Base-by-base conservation (phyloP, 35 echinoderm and acorn worm genomes). In the Ptychodera flava region DNA sequence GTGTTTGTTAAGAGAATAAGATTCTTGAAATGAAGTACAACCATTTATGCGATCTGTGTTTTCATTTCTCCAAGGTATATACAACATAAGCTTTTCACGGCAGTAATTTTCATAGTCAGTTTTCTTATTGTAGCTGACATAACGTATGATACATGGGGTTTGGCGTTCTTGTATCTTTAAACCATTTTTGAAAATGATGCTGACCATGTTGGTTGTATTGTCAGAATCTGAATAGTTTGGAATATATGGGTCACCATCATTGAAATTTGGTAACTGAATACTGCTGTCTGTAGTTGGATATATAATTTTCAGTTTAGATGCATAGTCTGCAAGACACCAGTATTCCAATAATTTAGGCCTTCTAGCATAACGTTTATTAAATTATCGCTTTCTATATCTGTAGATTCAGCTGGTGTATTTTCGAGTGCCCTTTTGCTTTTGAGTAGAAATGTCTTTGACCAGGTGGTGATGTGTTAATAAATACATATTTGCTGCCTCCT, bases 401-500 rank as follows among this genome's bases (percentile, higher is more conserved):
- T 92, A 27, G 91, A 92, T 34, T 84, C 31, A 84, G 88, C 91
- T 31, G 91, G 91, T 30, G 88, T 38, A 79, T 88, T 34, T 32
- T 88, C 1, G 1, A 93, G 81, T 15, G 89, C 33, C 1, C 86
- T 30, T 12, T 77, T 16, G 27, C 82, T 76, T 86, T 93, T 86
- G 6, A 92, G 1, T 1, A 93, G 78, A 29, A 29, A 15, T 82
- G 84, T 16, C 91, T 38, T 35, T 86, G 15, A 36, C 86, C 87
- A 35, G 87, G 77, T 0, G 82, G 83, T 36, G 36, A 81, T 45
- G 91, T 93, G 77, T 93, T 93, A 45, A 93, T 93, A 30, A 93
- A 93, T 31, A 93, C 84, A 86, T 89, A 89, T 38, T 85, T 31
- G 30, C 90, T 83, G 87, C 91, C 38, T 93, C 91, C 82, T 93